Conservation (phyloP, 2,797 vertebrate species). For the Mastacembelus armatus region DNA sequence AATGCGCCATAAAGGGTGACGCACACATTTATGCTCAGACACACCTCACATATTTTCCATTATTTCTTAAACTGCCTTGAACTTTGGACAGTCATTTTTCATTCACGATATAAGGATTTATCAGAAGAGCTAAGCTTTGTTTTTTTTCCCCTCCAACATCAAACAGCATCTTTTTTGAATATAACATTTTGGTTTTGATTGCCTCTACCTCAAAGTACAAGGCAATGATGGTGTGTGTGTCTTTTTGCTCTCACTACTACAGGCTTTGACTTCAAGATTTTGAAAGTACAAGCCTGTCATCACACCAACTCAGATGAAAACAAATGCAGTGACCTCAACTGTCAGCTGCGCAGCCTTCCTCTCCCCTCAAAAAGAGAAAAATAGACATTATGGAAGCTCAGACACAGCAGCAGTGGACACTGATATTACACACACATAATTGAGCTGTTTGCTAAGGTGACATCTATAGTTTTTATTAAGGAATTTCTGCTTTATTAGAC, state of each 20-base stretch:
- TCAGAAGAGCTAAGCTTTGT: conserved; percentile 8
- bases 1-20: conserved; percentile 66
- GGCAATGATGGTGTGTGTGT: neutral
- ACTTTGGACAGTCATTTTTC: conserved; percentile 17
- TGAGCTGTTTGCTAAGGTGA: conserved; percentile 48
- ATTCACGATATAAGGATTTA: conserved; percentile 21
- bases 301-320: conserved; percentile 51
- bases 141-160: conserved; percentile 32
- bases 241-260: conserved; percentile 18
- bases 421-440: conserved; percentile 50
- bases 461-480: conserved; percentile 35
- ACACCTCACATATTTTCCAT: conserved; percentile 33
- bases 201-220: conserved; percentile 23
- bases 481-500: conserved; percentile 36
- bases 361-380: conserved; percentile 42
- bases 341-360: conserved; percentile 51
- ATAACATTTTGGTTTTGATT: conserved; percentile 48
- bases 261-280: conserved; percentile 31
- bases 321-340: conserved; percentile 65
- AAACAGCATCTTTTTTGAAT: conserved; percentile 28
- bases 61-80: conserved; percentile 27
- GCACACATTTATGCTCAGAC: conserved; percentile 54
- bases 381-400: conserved; percentile 47
- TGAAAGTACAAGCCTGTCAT: conserved; percentile 57
- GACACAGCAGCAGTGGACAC: conserved; percentile 48